Evolutionary conservation across 2,888 invertebrate species (phyloP), one percentile per base, ranked within the genome.

Genomic region (Dimorphilus gyrociliatus): DNA sequence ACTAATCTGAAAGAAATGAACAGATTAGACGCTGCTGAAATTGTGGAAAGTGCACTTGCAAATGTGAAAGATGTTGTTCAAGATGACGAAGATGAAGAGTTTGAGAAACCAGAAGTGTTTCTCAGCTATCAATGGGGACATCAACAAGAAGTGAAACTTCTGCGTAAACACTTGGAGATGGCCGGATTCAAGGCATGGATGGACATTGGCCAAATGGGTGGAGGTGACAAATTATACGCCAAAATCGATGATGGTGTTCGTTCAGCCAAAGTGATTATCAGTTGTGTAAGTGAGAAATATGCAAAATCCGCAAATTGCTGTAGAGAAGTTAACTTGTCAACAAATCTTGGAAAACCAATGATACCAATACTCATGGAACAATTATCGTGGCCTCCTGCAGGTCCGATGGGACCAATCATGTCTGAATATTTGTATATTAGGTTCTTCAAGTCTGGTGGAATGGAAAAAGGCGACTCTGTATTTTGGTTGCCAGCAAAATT

Each of bases 181-280:
- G 56, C 55, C 3, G 55, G 55, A 8, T 55, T 46, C 34, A 41
- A 44, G 19, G 52, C 54, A 34, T 58, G 58, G 58, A 48, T 58
- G 50, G 58, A 58, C 38, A 47, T 54, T 25, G 58, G 58, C 18
- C 55, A 58, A 39, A 58, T 58, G 57, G 58, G 58, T 12, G 58
- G 58, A 2, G 58, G 58, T 12, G 57, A 57, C 39, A 57, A 56
- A 34, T 40, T 56, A 23, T 56, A 50, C 37, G 46, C 46, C 27
- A 55, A 55, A 34, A 58, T 58, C 21, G 57, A 58, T 39, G 32
- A 37, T 10, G 58, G 58, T 4, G 50, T 58, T 23, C 32, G 54
- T 19, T 46, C 38, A 10, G 52, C 54, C 6, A 55, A 53, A 38
- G 43, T 56, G 13, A 41, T 53, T 14, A 40, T 54, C 15, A 46